phyloP scores from a whole-genome alignment of 2,797 vertebrate genomes.

The Aeoliscus strigatus region DNA sequence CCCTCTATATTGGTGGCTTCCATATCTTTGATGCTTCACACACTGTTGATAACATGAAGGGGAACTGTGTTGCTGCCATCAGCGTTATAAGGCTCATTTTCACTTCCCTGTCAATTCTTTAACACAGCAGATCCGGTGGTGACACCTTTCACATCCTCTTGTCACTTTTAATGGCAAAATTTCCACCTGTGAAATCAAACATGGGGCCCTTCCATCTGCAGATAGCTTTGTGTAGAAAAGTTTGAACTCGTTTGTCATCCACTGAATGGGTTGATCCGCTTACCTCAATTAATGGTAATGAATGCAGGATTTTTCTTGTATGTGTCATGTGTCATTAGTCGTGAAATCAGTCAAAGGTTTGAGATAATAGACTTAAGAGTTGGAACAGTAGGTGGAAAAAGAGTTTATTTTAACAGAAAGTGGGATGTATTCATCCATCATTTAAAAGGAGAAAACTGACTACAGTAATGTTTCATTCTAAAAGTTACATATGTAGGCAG shows the following conservation, averaged over 20 bases:
- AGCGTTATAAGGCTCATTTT: slow-evolving; percentile 57
- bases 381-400: too few relatives aligned
- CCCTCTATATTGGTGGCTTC: too few relatives aligned
- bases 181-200: slow-evolving; percentile 61
- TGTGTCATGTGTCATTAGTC: slow-evolving; percentile 32
- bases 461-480: too few relatives aligned
- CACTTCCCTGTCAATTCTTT: slow-evolving; percentile 34
- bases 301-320: slow-evolving; percentile 21
- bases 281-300: slow-evolving; percentile 45
- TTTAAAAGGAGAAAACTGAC: too few relatives aligned
- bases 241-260: slow-evolving; percentile 46
- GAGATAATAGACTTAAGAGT: too few relatives aligned
- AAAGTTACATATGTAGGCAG: too few relatives aligned
- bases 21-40: too few relatives aligned
- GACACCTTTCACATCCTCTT: slow-evolving; percentile 55
- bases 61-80: slow-evolving; percentile 46
- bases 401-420: too few relatives aligned
- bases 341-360: slow-evolving; percentile 27
- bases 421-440: too few relatives aligned
- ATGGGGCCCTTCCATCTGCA: slow-evolving; percentile 47
- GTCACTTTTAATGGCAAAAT: slow-evolving; percentile 64
- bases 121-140: slow-evolving; percentile 26
- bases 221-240: slow-evolving; percentile 35
- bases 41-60: slow-evolving; percentile 44
- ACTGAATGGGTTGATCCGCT: slow-evolving; percentile 39